phyloP scores from a whole-genome alignment of 2,888 invertebrate species.

The Ditula angustiorana region DNA sequence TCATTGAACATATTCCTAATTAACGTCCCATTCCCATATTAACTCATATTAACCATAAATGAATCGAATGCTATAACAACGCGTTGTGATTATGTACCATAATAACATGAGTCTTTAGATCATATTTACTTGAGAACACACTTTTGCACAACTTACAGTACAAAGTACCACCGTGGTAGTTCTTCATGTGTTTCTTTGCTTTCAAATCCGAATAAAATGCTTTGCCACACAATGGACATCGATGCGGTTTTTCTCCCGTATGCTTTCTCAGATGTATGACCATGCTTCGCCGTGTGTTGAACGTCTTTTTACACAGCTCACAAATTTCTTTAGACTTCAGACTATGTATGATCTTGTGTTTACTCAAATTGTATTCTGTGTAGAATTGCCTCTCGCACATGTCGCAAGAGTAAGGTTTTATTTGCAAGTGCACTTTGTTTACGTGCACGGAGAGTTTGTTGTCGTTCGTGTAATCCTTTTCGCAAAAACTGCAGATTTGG shows the following conservation, averaged over 20 bases:
- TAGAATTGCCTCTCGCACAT: constrained; percentile 78
- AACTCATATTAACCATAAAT: constrained; percentile 15
- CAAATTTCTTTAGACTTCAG: constrained; percentile 63
- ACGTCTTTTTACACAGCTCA: constrained; percentile 65
- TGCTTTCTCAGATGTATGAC: constrained; percentile 75
- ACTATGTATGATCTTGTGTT: constrained; percentile 70
- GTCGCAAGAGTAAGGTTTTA: constrained; percentile 75
- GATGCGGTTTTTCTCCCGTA: constrained; percentile 68
- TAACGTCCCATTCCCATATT: constrained; percentile 13
- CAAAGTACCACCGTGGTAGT: constrained; percentile 67
- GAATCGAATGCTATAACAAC: constrained; percentile 40
- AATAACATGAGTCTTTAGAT: constrained; percentile 63
- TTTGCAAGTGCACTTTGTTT: constrained; percentile 75
- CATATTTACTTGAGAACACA: constrained; percentile 58
- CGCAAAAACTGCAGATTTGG: constrained; percentile 75
- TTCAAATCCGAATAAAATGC: constrained; percentile 63
- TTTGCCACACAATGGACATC: constrained; percentile 66
- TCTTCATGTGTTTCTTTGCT: constrained; percentile 64
- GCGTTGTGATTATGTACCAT: constrained; percentile 65
- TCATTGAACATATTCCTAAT: constrained; percentile 6
- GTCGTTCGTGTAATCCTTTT: constrained; percentile 66
- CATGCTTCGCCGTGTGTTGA: constrained; percentile 66
- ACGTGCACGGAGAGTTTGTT: constrained; percentile 73
- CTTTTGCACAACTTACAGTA: constrained; percentile 70
- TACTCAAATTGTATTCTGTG: constrained; percentile 65